These are phyloP conservation scores for Heliconius ethilla DNA, from an alignment of 2,888 invertebrate species.

Conservation along the genomic window DNA sequence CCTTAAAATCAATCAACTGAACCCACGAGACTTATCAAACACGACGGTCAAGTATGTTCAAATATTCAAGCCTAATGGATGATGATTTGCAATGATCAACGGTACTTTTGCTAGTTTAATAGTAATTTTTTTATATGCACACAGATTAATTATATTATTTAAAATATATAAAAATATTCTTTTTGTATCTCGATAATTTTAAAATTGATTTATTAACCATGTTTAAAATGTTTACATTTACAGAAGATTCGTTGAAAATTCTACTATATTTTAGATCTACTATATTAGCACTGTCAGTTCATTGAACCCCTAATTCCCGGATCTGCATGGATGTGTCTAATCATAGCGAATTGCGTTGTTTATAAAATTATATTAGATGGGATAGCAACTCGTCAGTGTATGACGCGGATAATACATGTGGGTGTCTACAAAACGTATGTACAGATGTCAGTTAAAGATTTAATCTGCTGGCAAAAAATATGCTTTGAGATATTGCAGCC, in stretches of 20 bases:
- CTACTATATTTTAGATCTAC: no score
- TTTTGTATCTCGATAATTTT: not conserved
- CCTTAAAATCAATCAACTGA: slow-evolving; percentile 34
- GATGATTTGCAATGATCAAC: slow-evolving; percentile 59
- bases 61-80: slow-evolving; percentile 52
- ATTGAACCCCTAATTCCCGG: slow-evolving; percentile 52
- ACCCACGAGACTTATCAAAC: slow-evolving; percentile 43
- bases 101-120: slow-evolving; percentile 54
- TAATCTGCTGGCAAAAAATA: slow-evolving; percentile 38
- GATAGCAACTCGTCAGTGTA: slow-evolving; percentile 49
- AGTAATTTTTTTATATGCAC: not conserved
- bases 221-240: not conserved
- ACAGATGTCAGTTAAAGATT: slow-evolving; percentile 39
- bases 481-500: slow-evolving; percentile 20
- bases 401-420: slow-evolving; percentile 38
- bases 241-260: not conserved
- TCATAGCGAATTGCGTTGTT: slow-evolving; percentile 47
- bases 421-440: slow-evolving; percentile 37
- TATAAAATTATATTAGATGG: slow-evolving; percentile 42
- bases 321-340: slow-evolving; percentile 49
- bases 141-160: not conserved
- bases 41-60: slow-evolving; percentile 45
- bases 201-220: not conserved
- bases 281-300: slow-evolving; percentile 42
- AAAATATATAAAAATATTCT: not conserved